Base-by-base conservation (phyloP, 2,888 invertebrate species). In the Minunthozetes semirufus region DNA sequence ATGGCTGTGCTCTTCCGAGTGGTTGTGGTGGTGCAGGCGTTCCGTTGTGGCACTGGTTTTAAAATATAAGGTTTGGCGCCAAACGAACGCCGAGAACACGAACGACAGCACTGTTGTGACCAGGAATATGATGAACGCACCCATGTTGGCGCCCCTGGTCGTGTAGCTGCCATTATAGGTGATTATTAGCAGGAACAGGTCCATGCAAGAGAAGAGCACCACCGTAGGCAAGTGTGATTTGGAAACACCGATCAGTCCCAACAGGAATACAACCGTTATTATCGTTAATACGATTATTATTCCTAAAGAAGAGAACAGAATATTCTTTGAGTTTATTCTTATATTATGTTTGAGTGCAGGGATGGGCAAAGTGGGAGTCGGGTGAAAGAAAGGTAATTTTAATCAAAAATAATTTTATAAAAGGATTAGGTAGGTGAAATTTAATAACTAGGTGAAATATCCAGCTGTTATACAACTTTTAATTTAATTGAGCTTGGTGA, bases 211-310 rank as follows among this genome's bases (percentile, higher is more conserved):
- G 42, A 66, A 66, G 19, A 66, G 19, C 19, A 66, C 19, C 11
- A 66, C 66, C 5, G 66, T 66, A 1, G 66, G 66, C 3, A 66
- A 66, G 38, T 66, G 66, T 17, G 66, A 1, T 13, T 66, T 66
- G 19, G 66, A n/a, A n/a, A 66, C 66, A n/a, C 66, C 66, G 38
- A 66, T 38, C 38, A 66, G 19, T 8, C 66, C 66, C 38, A 66
- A 38, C 19, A 66, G 66, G 66, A 66, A 66, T 9, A 66, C 66
- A n/a, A 66, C 22, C 42, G 66, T 66, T 9, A 66, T 66, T 66
- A 66, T n/a, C 9, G 66, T 66, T 42, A 66, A 66, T 29, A 42
- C 66, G 2, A 66, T 38, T 66, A 66, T 66, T 38, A 66, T 66
- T 38, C 66, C 66, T 66, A 19, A 17, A 22, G 27, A 59, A 59